Percentiles rank a stretch among this genome's conserved stretches.
phyloP scores from a whole-genome alignment of 1,140 invertebrate species.

The Drosophila nannoptera region DNA sequence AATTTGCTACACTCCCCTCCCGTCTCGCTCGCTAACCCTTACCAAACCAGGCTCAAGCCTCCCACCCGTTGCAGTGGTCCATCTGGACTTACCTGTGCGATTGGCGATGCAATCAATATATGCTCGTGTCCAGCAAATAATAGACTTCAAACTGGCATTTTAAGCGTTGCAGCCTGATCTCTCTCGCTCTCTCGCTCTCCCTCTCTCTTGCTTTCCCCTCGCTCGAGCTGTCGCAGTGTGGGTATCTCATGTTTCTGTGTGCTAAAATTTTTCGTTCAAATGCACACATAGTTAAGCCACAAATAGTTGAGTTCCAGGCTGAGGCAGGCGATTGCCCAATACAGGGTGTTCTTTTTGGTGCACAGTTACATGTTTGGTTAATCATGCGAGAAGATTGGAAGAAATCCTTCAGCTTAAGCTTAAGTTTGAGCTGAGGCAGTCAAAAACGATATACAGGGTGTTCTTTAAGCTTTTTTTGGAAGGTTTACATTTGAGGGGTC shows the following conservation, averaged over 20 bases:
- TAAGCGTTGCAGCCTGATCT: slow-evolving; percentile 44
- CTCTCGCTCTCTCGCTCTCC: slow-evolving; percentile 16
- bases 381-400: too few relatives aligned
- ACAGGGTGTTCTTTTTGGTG: slow-evolving; percentile 32
- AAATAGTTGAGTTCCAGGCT: slow-evolving; percentile 44
- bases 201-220: background rate
- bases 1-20: slow-evolving; percentile 60
- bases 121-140: slow-evolving; percentile 79
- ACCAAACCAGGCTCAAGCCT: too few relatives aligned
- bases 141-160: slow-evolving; percentile 75
- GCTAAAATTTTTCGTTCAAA: slow-evolving; percentile 57
- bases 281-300: slow-evolving; percentile 54
- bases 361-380: too few relatives aligned
- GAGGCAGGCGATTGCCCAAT: slow-evolving; percentile 1
- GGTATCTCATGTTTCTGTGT: slow-evolving; percentile 53
- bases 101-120: slow-evolving; percentile 77
- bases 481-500: too few relatives aligned
- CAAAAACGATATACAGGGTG: too few relatives aligned
- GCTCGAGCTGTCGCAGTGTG: background rate
- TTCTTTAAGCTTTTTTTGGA: too few relatives aligned
- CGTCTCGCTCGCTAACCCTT: slow-evolving; percentile 6
- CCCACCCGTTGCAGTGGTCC: background rate
- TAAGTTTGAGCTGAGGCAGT: too few relatives aligned
- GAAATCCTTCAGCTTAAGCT: too few relatives aligned
- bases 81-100: slow-evolving; percentile 17